Conservation (phyloP, 2,888 invertebrate genomes). For the Parnassius apollo region DNA sequence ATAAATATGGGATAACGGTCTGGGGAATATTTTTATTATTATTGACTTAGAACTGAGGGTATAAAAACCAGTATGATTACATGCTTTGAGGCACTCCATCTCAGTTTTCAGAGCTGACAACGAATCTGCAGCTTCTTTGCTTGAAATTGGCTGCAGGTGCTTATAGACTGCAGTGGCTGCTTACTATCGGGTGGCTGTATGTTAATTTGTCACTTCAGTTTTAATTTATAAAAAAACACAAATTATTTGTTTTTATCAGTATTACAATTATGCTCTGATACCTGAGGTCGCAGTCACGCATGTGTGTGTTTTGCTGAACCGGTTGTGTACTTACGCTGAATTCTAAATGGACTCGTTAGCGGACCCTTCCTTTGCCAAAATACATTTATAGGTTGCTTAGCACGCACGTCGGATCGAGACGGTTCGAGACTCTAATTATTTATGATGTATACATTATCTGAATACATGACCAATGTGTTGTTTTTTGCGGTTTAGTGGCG, state of each 20-base stretch:
- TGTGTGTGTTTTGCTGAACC: slow-evolving; percentile 2
- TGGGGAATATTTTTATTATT: too few relatives aligned
- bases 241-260: slow-evolving; percentile 1
- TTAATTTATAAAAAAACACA: not conserved
- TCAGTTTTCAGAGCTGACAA: too few relatives aligned
- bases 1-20: too few relatives aligned
- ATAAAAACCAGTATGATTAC: too few relatives aligned
- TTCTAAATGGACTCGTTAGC: slow-evolving; percentile 12
- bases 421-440: slow-evolving; percentile 13
- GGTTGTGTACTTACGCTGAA: slow-evolving; percentile 12
- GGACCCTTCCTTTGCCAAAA: slow-evolving; percentile 2
- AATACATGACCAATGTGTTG: too few relatives aligned
- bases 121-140: too few relatives aligned
- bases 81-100: too few relatives aligned
- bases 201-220: not conserved
- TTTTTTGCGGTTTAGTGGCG: too few relatives aligned
- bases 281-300: slow-evolving; percentile 4
- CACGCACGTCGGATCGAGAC: slow-evolving; percentile 1
- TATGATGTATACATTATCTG: slow-evolving; percentile 1
- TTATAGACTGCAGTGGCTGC: too few relatives aligned
- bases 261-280: not conserved
- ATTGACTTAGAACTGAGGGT: too few relatives aligned
- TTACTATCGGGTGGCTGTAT: too few relatives aligned
- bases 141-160: too few relatives aligned
- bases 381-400: not conserved